Base-by-base conservation (phyloP, 2,113 vertebrate species). In the Anarhynchus alexandrinus region DNA sequence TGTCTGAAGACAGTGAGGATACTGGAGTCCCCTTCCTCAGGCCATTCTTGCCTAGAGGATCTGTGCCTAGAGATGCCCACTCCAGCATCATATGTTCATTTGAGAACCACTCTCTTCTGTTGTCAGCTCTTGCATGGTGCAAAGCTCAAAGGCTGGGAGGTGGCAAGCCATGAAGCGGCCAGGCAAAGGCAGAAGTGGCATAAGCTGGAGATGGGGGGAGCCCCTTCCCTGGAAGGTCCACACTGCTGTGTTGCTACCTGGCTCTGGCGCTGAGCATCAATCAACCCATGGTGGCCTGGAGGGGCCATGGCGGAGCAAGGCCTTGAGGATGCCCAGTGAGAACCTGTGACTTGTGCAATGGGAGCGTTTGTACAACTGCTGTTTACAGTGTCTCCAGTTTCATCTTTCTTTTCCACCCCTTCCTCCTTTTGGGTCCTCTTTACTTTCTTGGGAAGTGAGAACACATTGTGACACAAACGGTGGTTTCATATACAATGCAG, bases 261-360 rank as follows among this genome's bases (percentile, higher is more conserved):
- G 4, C 47, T 67, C 30, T 34, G 5, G n/a, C 2, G 2, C 58
- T 4, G 12, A 69, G 27, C 86, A 45, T 40, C 67, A 59, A 3
- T 43, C 67, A 55, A 3, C 17, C 47, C 16, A 3, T 0, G 0
- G 43, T 15, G 58, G 22, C 13, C 43, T 15, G 10, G 54, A 36
- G 12, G 10, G 38, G 7, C 57, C 42, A 12, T 1, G 23, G 64
- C 38, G 54, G 34, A 83, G 34, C 42, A 36, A 58, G 36, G 57
- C 67, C 42, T 52, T 64, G 54, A 52, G 30, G 70, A 45, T 22
- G 27, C 66, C 38, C 16, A 2, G 7, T 14, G 10, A 74, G 43
- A 71, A 74, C 16, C 36, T n/a, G 20, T 8, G 66, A 64, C 47
- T 59, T 45, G 29, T 51, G 57, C 47, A 54, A n/a, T 9, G 34